A percentile compares a stretch with the other conserved stretches of the same genome.
Evolutionary conservation across 1,140 invertebrate genomes (phyloP).

Genomic region (Tribolium madens): DNA sequence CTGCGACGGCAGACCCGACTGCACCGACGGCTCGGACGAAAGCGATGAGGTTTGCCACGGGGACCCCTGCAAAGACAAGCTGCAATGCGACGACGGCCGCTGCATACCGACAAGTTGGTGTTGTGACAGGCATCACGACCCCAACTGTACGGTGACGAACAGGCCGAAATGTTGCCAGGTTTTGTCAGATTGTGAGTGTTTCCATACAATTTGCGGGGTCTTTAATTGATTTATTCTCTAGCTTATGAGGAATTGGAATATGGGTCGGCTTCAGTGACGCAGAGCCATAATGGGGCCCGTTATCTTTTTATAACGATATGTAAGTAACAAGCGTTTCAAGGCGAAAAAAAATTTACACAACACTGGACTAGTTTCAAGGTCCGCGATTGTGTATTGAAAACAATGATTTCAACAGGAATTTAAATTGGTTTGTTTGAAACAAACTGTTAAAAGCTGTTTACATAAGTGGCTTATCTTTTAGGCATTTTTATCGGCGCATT

Average conservation of each 20-base stretch:
- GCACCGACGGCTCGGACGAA: conserved; percentile 71
- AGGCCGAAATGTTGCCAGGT: conserved; percentile 62
- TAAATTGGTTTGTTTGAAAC: neutral
- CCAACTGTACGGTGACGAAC: conserved; percentile 66
- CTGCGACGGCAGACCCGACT: conserved; percentile 77
- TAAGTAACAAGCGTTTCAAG: conserved; percentile 51
- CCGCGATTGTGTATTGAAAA: neutral
- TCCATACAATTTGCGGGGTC: neutral
- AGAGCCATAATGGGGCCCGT: conserved; percentile 53
- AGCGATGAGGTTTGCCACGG: conserved; percentile 66
- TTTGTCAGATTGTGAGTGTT: conserved; percentile 57
- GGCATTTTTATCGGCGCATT: no score
- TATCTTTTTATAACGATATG: conserved; percentile 63
- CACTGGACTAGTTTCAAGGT: neutral
- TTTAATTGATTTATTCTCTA: conserved; percentile 42
- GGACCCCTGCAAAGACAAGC: conserved; percentile 67
- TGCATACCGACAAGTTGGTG: conserved; percentile 69
- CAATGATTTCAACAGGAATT: neutral
- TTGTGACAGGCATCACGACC: conserved; percentile 66
- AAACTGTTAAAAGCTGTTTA: neutral
- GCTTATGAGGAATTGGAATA: conserved; percentile 61
- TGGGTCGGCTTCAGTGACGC: conserved; percentile 50
- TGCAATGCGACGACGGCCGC: conserved; percentile 68
- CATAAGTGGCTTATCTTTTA: no score
- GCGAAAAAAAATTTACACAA: neutral